A percentile compares a stretch with the other conserved stretches of the same genome.
phyloP scores from a whole-genome alignment of 2,888 invertebrate species.

The Liodrosophila aerea region DNA sequence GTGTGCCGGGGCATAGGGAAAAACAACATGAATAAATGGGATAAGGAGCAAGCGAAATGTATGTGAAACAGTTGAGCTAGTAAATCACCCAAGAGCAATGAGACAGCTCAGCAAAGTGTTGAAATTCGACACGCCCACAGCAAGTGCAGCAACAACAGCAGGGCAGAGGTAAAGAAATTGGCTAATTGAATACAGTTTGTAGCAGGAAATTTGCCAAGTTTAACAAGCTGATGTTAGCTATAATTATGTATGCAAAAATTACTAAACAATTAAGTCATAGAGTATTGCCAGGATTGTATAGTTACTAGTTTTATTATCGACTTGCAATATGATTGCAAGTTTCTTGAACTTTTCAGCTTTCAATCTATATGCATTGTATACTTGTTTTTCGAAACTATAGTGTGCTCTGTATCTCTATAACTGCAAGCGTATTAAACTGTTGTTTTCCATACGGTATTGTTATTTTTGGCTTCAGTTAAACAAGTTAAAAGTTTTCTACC shows the following conservation, averaged over 20 bases:
- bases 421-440: not conserved
- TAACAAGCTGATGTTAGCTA: not conserved
- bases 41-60: not conserved
- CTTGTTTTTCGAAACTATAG: not conserved
- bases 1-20: constrained; percentile 7
- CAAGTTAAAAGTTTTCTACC: constrained; percentile 22
- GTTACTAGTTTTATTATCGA: too few species aligned
- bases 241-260: constrained; percentile 10
- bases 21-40: not conserved
- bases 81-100: constrained; percentile 49
- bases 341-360: not conserved
- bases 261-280: not conserved
- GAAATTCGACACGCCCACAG: constrained; percentile 36
- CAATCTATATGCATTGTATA: not conserved
- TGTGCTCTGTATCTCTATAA: not conserved
- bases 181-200: constrained; percentile 2
- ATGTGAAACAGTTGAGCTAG: constrained; percentile 2
- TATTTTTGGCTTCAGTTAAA: constrained; percentile 24
- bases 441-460: constrained; percentile 33
- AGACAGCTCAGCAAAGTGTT: constrained; percentile 48
- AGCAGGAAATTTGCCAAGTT: not conserved
- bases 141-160: constrained; percentile 24
- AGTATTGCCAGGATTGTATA: too few species aligned
- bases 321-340: not conserved
- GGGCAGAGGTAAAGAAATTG: not conserved